Percentiles rank a stretch among this genome's conserved stretches.
phyloP scores from a whole-genome alignment of 2,888 invertebrate genomes.

The Morinoia aosen region DNA sequence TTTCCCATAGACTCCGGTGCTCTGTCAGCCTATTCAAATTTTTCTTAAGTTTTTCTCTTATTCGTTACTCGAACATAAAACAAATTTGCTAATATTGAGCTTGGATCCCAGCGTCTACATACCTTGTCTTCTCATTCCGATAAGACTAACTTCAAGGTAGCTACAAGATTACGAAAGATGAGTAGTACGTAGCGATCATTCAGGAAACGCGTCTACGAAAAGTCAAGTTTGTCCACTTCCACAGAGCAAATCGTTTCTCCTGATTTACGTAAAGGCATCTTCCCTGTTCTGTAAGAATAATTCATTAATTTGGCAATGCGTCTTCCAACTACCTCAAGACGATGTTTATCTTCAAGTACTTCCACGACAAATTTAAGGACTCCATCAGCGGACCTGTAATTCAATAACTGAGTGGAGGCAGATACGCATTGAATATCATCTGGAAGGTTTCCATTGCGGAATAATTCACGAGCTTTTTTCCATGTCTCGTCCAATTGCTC shows the following conservation, averaged over 20 bases:
- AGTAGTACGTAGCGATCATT: background rate
- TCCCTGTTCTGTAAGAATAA: background rate
- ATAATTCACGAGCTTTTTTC: background rate
- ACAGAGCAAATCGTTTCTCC: background rate
- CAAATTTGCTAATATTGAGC: too few relatives aligned
- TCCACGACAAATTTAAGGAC: background rate
- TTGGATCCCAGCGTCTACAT: too few relatives aligned
- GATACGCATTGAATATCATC: background rate
- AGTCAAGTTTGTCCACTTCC: background rate
- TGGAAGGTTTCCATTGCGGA: background rate
- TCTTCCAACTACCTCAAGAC: background rate
- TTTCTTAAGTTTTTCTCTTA: too few relatives aligned
- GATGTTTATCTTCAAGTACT: background rate
- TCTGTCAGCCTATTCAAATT: too few relatives aligned
- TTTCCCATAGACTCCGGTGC: too few relatives aligned
- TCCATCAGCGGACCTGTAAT: background rate
- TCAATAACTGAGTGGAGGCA: background rate
- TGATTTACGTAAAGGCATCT: background rate
- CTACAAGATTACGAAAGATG: background rate
- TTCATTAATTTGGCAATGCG: background rate
- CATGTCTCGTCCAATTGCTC: background rate
- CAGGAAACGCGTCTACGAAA: background rate
- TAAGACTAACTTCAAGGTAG: background rate
- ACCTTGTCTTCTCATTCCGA: too few relatives aligned
- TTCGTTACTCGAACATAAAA: too few relatives aligned